Evolutionary conservation across 2,797 vertebrate genomes (phyloP), one percentile per base, ranked within the genome.

Genomic region (Delichon dasypus): DNA sequence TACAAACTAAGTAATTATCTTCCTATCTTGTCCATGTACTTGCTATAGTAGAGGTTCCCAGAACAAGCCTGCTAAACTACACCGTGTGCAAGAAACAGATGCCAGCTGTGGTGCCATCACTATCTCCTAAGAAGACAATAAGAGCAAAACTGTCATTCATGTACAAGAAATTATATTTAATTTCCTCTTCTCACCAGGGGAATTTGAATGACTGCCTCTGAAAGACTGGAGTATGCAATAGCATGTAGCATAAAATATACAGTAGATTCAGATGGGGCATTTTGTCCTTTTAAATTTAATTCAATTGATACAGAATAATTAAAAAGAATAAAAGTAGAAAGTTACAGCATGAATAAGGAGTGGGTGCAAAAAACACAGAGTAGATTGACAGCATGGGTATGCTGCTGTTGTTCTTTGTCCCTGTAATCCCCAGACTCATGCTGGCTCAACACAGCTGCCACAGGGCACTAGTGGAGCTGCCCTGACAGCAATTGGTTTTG

Each of bases 1-100:
- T 77, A 32, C 13, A 85, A 79, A n/a, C 42, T n/a, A 85, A 92
- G 68, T 94, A 88, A 80, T 89, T 92, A 44, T 75, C 47, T 94
- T 85, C 45, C 30, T 58, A 13, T 85, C 53, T 89, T 8, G 6
- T 67, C 44, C 32, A 47, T 40, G 21, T 53, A 67, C 44, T 85
- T 67, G 1, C 2, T 88, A 2, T 54, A 22, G 53, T 73, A 73
- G 34, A 27, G 61, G 42, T 74, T 91, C 81, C 45, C 58, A 80
- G 72, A 83, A 57, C 4, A 77, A 87, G 4, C 9, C 38, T 68
- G 27, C 7, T 65, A 67, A 83, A 67, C 16, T 36, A 65, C 25
- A 42, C 7, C 1, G 3, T 36, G 32, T 85, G 50, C 25, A 85
- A 85, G 72, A 93, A 92, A 85, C 48, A 82, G 60, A 62, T 82